A percentile compares a stretch with the other conserved stretches of the same genome.
These are phyloP conservation scores for Cyprinodon tularosa DNA, from an alignment of 2,113 vertebrate species.

Conservation along the genomic window DNA sequence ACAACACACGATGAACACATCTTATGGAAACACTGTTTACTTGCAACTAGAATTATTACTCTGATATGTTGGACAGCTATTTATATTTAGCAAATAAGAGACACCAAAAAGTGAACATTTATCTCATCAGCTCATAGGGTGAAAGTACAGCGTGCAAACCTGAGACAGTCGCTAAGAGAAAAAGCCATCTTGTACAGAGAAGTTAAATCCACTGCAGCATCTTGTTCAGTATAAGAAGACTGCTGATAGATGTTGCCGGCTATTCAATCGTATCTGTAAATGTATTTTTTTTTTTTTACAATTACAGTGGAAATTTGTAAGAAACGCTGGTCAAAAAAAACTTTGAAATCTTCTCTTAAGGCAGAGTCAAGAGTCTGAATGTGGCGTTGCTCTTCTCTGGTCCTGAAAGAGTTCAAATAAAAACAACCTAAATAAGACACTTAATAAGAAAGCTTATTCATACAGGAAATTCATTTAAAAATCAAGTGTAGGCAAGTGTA, in stretches of 20 bases:
- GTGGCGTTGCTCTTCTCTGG: neutral
- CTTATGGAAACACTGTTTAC: constrained; percentile 5
- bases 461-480: neutral
- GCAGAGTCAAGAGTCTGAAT: constrained; percentile 11
- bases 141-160: neutral
- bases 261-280: neutral
- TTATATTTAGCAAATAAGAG: neutral
- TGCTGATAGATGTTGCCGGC: neutral
- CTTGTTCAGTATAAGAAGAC: neutral
- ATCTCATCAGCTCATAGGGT: neutral
- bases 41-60: neutral
- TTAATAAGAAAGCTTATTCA: neutral
- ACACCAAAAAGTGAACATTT: neutral
- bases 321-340: constrained; percentile 10
- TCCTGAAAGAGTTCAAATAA: constrained; percentile 19
- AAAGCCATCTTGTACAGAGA: constrained; percentile 1
- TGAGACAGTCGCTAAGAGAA: neutral
- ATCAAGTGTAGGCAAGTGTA: too few relatives aligned
- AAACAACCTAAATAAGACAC: neutral
- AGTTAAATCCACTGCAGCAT: neutral
- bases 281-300: neutral
- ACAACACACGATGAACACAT: neutral
- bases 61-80: neutral
- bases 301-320: constrained; percentile 3
- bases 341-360: constrained; percentile 11